A percentile compares a stretch with the other conserved stretches of the same genome.
Evolutionary conservation across 30 jellyfish, hydroid and myxozoan genomes (phyloP).

Genomic region (Cassiopea xamachana): DNA sequence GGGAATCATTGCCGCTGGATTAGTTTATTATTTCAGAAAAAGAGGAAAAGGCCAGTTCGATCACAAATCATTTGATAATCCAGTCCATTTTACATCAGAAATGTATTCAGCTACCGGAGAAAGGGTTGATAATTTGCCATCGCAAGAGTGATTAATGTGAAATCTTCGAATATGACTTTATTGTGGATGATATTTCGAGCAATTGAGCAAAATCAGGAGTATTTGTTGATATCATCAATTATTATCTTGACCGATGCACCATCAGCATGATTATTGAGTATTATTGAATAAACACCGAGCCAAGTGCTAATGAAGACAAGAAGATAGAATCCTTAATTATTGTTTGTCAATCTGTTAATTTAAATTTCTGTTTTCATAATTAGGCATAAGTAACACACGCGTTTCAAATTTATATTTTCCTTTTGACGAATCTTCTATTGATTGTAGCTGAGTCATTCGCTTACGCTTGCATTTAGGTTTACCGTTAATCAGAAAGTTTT

Average conservation of each 20-base stretch:
- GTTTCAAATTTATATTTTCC: no score
- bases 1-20: conserved; percentile 66
- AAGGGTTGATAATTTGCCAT: conserved; percentile 37
- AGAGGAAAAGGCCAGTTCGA: conserved; percentile 61
- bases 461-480: no score
- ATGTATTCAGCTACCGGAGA: conserved; percentile 40
- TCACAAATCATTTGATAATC: conserved; percentile 83
- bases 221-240: neutral
- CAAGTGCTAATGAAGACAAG: neutral
- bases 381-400: no score
- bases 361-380: no score
- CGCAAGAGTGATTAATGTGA: neutral
- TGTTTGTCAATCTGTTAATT: no score
- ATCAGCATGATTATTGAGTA: neutral
- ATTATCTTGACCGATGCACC: neutral
- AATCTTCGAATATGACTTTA: no score
- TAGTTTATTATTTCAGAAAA: conserved; percentile 60
- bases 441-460: no score
- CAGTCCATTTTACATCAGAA: conserved; percentile 56
- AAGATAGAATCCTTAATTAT: no score
- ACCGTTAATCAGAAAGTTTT: no score
- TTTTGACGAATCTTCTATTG: no score
- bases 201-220: no score
- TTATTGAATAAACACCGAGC: neutral
- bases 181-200: no score